Base-by-base conservation (phyloP, 2,888 invertebrate species). In the Drosophila phalerata region DNA sequence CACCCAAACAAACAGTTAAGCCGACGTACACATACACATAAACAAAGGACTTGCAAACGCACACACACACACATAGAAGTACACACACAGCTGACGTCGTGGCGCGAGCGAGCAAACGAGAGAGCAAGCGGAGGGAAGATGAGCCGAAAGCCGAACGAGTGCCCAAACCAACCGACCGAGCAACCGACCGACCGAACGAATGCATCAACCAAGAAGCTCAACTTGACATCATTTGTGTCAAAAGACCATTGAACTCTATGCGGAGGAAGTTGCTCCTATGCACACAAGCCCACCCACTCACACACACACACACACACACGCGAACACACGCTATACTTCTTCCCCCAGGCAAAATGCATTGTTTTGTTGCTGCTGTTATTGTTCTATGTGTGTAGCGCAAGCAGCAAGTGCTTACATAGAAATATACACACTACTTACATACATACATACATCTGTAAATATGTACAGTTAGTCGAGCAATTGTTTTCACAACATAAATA, bases 141-240 rank as follows among this genome's bases (percentile, higher is more conserved):
- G 53, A 68, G 47, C 78, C 66, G 62, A 77, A 48, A 43, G 52
- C 60, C 62, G 62, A 78, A 38, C 19, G 15, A 56, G 11, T n/a
- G 13, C 17, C 47, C n/a, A 38, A 19, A 30, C 40, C 52, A 25
- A 17, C 56, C 61, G 61, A 76, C 34, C 28, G n/a, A 30, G 28
- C 52, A 25, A 17, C 56, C 61, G 61, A 76, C 34, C 28, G n/a
- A 56, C 38, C 51, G 9, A 76, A 25, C 28, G 61, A 73, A 51
- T 62, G 62, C 55, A 52, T 19, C 56, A 65, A 19, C 66, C 58
- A 69, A 79, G 79, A 81, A 81, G 86, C 90, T 90, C 90, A 91
- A 92, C 91, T 91, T 91, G 91, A 91, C 91, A 91, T 89, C 90
- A 90, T 90, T 91, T 90, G 86, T 90, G 91, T 91, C 90, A 91